A percentile compares a stretch with the other conserved stretches of the same genome.
These are phyloP conservation scores for Eulithis prunata DNA, from an alignment of 2,888 invertebrate species.

Conservation along the genomic window DNA sequence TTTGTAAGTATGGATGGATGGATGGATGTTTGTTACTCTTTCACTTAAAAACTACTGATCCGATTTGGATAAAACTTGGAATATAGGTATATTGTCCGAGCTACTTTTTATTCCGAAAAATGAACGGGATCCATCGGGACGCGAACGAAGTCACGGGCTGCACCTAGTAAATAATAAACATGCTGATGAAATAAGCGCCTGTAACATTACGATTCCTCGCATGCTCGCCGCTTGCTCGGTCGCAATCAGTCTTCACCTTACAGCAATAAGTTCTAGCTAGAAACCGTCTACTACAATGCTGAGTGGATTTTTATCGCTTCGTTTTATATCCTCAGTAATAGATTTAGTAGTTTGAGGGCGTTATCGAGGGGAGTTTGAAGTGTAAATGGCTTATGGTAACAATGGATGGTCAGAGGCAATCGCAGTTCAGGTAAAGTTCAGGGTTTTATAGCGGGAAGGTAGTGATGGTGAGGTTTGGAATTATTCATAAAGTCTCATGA, in stretches of 20 bases:
- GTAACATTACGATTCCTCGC: neutral
- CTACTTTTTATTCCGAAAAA: too few species aligned
- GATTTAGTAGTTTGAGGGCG: slow-evolving; percentile 37
- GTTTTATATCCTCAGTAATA: slow-evolving; percentile 36
- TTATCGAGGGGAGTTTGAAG: slow-evolving; percentile 31
- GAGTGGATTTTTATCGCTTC: slow-evolving; percentile 38
- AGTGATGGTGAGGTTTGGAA: neutral
- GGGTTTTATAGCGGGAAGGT: slow-evolving; percentile 16
- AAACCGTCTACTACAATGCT: slow-evolving; percentile 36
- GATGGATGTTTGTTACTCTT: too few species aligned
- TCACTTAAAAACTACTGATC: too few species aligned
- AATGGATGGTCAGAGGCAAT: slow-evolving; percentile 20
- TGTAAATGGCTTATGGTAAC: slow-evolving; percentile 28
- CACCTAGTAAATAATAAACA: too few species aligned
- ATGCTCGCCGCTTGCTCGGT: slow-evolving; percentile 10
- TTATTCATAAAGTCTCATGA: neutral
- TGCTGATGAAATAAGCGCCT: neutral
- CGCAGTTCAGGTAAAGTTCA: slow-evolving; percentile 27
- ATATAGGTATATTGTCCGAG: too few species aligned
- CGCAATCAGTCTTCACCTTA: slow-evolving; percentile 17
- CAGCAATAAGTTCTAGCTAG: slow-evolving; percentile 31
- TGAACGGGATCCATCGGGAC: too few species aligned
- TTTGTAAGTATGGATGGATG: too few species aligned
- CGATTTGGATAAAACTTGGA: too few species aligned
- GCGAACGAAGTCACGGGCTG: too few species aligned